Evolutionary conservation across 1,140 invertebrate genomes (phyloP), one percentile per base, ranked within the genome.

Genomic region (Rhopalosiphum maidis): DNA sequence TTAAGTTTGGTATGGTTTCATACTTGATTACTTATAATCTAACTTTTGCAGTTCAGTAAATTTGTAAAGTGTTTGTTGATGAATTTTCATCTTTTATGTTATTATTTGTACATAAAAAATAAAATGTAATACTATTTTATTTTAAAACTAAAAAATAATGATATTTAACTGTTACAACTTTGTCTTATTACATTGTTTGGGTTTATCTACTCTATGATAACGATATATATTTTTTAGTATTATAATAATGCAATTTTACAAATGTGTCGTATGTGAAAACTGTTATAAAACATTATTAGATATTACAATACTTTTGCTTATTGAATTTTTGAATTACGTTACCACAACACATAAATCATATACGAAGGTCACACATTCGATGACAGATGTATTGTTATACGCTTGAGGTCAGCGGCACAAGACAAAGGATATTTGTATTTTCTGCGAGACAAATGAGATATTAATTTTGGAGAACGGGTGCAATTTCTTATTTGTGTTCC

Each of bases 341-440:
- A 3, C 23, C 23, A 35, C 22, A 30, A 55, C 82, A 30, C 82
- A 85, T 83, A 93, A 93, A 93, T 93, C 68, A 86, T 25, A 55
- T 22, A 55, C 91, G 91, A 86, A 93, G 91, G 91, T 86, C 91
- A 93, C 77, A 46, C 90, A 35, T 93, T 55, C 82, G 91, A 55
- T 35, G 91, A 93, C 91, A 55, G 48, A 93, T 37, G 91, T 35
- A 82, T 92, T 92, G 91, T 92, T 86, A 43, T 35, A 22, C 90
- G 43, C 35, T 8, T 35, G 91, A 86, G 91, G 91, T 93, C 91
- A 55, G 82, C 91, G 82, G 48, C 91, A 92, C 91, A 91, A n/a
- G 46, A 91, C 90, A 93, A 86, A 85, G 48, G 82, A 85, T 83
- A 41, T 60, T 85, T 86, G 82, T 93, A 51, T 93, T 82, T 86